Evolutionary conservation across 2,113 vertebrate genomes (phyloP), one percentile per base, ranked within the genome.

Genomic region (Notarius lentiginosus): DNA sequence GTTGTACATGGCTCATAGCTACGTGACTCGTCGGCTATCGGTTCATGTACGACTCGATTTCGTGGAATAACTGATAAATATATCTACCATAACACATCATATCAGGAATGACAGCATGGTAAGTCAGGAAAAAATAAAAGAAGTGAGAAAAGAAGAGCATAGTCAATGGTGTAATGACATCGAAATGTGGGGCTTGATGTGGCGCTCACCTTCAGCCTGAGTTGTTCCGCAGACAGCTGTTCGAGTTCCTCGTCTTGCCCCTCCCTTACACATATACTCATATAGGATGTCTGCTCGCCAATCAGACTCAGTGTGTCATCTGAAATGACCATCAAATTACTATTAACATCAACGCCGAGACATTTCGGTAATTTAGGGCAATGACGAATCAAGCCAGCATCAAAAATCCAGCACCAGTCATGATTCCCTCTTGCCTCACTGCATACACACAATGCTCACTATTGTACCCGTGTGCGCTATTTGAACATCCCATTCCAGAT

Each of bases 271-370:
- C 96, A 98, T 92, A 99, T 98, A 89, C 97, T 99, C 95, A 99
- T 96, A 27, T 99, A 99, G 60, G 98, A 98, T 0, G 98, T 99
- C 92, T 98, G 97, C 90, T 99, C 97, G 18, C 96, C 96, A 87
- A 96, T 95, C 94, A 96, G 96, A 89, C 96, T 98, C 7, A 96
- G 87, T 0, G 96, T 95, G 89, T 99, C 97, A 77, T 95, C 98
- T 98, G 84, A 88, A 85, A 87, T 84, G 30, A 91, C 0, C 92
- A 91, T 80, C 84, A 79, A 87, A 91, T 89, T 77, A 60, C 27
- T 65, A 30, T 58, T 55, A n/a, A 17, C 1, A 30, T 15, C 81
- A 34, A 70, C 17, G 1, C 51, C 18, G 20, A 60, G 27, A 30
- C 27, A 24, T 60, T 34, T 41, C 4, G 12, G 30, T 34, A 22